A percentile compares a stretch with the other conserved stretches of the same genome.
Conservation (phyloP, 2,888 invertebrate species). For the Machimus atricapillus region DNA sequence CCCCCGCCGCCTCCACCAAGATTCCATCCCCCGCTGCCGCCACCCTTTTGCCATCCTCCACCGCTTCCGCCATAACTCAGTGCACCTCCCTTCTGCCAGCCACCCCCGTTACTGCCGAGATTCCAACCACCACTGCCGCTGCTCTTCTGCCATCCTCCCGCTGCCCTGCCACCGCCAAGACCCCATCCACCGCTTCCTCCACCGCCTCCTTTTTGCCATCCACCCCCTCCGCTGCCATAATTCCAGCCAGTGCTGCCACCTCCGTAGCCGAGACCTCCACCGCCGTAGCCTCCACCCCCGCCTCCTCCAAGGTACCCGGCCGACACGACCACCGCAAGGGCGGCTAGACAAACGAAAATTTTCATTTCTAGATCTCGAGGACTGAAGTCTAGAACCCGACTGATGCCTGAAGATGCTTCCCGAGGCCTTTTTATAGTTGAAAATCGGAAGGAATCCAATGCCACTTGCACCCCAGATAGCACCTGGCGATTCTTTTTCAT, state of each 20-base stretch:
- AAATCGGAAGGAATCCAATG: conserved; percentile 18
- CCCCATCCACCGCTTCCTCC: conserved; percentile 34
- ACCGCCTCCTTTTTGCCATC: conserved; percentile 29
- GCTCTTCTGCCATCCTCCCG: conserved; percentile 54
- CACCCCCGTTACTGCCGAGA: conserved; percentile 46
- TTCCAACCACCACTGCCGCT: conserved; percentile 51
- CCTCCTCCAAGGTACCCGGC: not conserved
- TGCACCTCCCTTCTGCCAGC: conserved; percentile 41
- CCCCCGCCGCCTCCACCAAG: conserved; percentile 42
- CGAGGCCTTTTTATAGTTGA: conserved; percentile 19
- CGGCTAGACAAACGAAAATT: conserved; percentile 23
- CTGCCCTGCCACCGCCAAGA: conserved; percentile 14
- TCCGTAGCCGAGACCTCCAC: not conserved
- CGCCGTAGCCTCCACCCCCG: conserved; percentile 2
- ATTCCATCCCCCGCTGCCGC: conserved; percentile 54
- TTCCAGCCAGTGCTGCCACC: not conserved
- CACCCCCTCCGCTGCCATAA: not conserved
- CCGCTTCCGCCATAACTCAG: conserved; percentile 22
- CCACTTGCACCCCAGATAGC: conserved; percentile 17
- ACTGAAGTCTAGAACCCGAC: conserved; percentile 14
- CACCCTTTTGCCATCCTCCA: conserved; percentile 54
- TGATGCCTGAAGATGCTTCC: conserved; percentile 4
- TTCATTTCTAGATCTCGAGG: conserved; percentile 29
- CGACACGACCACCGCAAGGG: not conserved
- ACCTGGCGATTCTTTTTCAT: not conserved